These are phyloP conservation scores for Lepidocyrtoides sp. DNA, from an alignment of 2,888 invertebrate genomes.

Conservation along the genomic window DNA sequence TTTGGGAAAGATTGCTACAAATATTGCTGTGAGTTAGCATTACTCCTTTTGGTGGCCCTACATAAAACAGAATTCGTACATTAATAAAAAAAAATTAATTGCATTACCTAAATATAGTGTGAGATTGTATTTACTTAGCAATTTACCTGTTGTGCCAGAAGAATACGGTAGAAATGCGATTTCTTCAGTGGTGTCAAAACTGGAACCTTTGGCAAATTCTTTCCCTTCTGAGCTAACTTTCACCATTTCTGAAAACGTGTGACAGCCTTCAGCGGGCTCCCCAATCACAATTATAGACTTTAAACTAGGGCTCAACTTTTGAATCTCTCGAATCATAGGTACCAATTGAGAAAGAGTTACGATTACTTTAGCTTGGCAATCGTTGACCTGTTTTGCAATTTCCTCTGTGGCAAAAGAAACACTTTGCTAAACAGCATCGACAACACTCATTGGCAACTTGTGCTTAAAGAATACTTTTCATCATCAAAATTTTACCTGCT, in stretches of 20 bases:
- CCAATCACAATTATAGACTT: conserved; percentile 64
- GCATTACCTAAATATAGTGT: too few relatives aligned
- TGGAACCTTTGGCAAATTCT: conserved; percentile 75
- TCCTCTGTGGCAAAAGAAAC: too few relatives aligned
- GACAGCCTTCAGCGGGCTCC: conserved; percentile 40
- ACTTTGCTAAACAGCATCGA: too few relatives aligned
- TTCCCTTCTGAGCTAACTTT: conserved; percentile 79
- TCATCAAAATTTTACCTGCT: too few relatives aligned
- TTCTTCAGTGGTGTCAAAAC: conserved; percentile 75
- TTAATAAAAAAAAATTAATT: not conserved
- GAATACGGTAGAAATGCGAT: conserved; percentile 77
- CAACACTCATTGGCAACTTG: too few relatives aligned
- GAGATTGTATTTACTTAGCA: too few relatives aligned
- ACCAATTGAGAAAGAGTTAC: conserved; percentile 88
- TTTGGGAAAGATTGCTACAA: conserved; percentile 87
- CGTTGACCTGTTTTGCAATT: conserved; percentile 89
- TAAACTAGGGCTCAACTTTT: conserved; percentile 36
- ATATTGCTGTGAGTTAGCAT: conserved; percentile 89
- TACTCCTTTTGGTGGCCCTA: conserved; percentile 71
- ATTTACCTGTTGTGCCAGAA: conserved; percentile 74
- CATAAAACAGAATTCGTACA: not conserved
- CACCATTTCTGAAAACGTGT: conserved; percentile 74
- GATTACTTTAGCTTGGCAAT: conserved; percentile 90
- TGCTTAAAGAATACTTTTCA: too few relatives aligned
- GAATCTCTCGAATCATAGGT: conserved; percentile 1